A percentile compares a stretch with the other conserved stretches of the same genome.
Conservation (phyloP, 2,888 invertebrate species). For the Eupithecia pulchellata region DNA sequence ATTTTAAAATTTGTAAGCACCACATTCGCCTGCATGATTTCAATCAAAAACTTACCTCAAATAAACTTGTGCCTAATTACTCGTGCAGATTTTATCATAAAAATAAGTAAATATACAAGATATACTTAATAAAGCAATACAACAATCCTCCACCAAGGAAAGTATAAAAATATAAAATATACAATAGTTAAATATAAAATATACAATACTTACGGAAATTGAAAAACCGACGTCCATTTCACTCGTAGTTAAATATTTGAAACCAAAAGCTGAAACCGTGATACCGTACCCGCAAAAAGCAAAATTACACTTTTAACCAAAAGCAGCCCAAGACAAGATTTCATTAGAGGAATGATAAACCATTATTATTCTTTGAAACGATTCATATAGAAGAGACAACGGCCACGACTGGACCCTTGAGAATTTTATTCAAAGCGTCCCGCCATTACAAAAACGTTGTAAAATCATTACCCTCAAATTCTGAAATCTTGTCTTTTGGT, state of each 20-base stretch:
- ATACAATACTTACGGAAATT: slow-evolving; percentile 68
- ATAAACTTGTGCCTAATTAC: not conserved
- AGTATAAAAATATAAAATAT: slow-evolving; percentile 47
- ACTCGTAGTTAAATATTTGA: slow-evolving; percentile 53
- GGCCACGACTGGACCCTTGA: not conserved
- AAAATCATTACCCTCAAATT: not conserved
- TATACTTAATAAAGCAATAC: slow-evolving; percentile 29
- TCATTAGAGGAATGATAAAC: slow-evolving; percentile 15
- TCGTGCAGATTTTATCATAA: not conserved
- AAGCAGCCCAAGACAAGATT: slow-evolving; percentile 47
- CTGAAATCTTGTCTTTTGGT: not conserved
- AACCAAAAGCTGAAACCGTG: slow-evolving; percentile 60
- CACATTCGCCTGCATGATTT: not conserved
- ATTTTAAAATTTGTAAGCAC: not conserved
- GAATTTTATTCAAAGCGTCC: not conserved
- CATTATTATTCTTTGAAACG: not conserved
- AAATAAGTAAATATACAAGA: slow-evolving; percentile 5
- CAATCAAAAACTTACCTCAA: not conserved
- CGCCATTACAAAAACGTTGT: not conserved
- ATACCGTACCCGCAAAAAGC: slow-evolving; percentile 63
- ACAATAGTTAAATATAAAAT: slow-evolving; percentile 53
- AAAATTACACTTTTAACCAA: slow-evolving; percentile 58
- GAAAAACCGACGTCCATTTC: slow-evolving; percentile 54
- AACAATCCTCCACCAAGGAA: slow-evolving; percentile 43
- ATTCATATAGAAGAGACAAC: not conserved